Base-by-base conservation (phyloP, 2,888 invertebrate species). In the Ophion ellenae region DNA sequence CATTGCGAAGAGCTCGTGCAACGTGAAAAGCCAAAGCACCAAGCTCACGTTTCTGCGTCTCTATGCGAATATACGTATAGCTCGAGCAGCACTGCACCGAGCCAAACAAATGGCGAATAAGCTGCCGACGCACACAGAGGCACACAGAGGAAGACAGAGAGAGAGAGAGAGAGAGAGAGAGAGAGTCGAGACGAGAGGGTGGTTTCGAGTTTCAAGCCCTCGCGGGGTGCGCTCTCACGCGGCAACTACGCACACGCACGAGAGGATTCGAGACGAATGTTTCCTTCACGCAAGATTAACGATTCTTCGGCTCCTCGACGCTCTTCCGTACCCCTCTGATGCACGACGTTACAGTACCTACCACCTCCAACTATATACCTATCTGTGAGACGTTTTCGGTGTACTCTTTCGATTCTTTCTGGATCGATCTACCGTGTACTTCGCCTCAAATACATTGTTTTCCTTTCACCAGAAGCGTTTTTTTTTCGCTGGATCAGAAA, bases 241-340 rank as follows among this genome's bases (percentile, higher is more conserved):
- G 73, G 81, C 81, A 84, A 81, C 85, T 79, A 64, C 59, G 69
- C 75, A 75, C 81, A 81, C 75, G 81, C 81, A 81, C 75, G 81
- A 81, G 89, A 88, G 88, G 89, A 86, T 86, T 86, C 87, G 88
- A 88, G 84, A 88, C 90, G 89, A 90, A 90, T 90, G 91, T 90
- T 91, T 90, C 90, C 89, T 90, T 91, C 91, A 90, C 87, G 89
- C 90, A 87, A 92, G 91, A 92, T 92, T 91, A 91, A 91, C 91
- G 90, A 90, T 91, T 90, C 88, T 85, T 84, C 83, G 67, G 81
- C 81, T 83, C 81, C 77, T 83, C 80, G 61, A 77, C 77, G 76
- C 80, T 81, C 81, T 81, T 77, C 81, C 70, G 47, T 47, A 66
- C 53, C 86, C 79, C 79, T 73, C 84, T 83, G 81, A 17, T 81